phyloP scores from a whole-genome alignment of 2,888 invertebrate species.

The Coelopa pilipes region DNA sequence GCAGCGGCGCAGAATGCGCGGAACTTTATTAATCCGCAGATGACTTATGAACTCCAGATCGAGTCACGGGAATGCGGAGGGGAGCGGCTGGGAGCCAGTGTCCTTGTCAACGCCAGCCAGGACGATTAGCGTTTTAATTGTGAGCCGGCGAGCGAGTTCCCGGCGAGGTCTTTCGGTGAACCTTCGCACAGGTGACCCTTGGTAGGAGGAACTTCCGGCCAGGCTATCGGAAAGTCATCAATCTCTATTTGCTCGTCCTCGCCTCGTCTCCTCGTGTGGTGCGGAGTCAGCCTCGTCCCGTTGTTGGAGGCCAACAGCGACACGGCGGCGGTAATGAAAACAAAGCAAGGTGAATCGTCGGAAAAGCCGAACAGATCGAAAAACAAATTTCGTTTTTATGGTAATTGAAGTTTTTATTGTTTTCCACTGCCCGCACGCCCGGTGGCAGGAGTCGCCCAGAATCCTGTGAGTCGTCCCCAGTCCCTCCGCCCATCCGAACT shows the following conservation, averaged over 20 bases:
- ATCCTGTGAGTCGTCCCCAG: too few relatives aligned
- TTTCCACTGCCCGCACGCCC: conserved; percentile 47
- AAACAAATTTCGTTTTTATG: conserved; percentile 63
- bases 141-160: not conserved
- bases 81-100: not conserved
- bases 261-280: conserved; percentile 22
- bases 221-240: conserved; percentile 40
- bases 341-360: conserved; percentile 6
- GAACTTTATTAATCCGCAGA: conserved; percentile 42
- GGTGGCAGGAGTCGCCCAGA: not conserved
- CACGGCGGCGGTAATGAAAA: not conserved
- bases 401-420: conserved; percentile 59
- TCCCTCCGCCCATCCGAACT: too few relatives aligned
- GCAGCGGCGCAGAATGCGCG: conserved; percentile 31
- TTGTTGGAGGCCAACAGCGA: conserved; percentile 15
- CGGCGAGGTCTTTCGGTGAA: conserved; percentile 1
- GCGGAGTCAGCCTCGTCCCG: conserved; percentile 1
- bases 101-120: conserved; percentile 9
- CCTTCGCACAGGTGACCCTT: not conserved
- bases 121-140: conserved; percentile 33
- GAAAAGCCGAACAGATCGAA: too few relatives aligned
- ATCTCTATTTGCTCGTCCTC: conserved; percentile 39
- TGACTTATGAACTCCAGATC: conserved; percentile 42
- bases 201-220: conserved; percentile 14
- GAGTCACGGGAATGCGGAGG: not conserved